Base-by-base conservation (phyloP, 2,888 invertebrate species). In the Meghimatium bilineatum region DNA sequence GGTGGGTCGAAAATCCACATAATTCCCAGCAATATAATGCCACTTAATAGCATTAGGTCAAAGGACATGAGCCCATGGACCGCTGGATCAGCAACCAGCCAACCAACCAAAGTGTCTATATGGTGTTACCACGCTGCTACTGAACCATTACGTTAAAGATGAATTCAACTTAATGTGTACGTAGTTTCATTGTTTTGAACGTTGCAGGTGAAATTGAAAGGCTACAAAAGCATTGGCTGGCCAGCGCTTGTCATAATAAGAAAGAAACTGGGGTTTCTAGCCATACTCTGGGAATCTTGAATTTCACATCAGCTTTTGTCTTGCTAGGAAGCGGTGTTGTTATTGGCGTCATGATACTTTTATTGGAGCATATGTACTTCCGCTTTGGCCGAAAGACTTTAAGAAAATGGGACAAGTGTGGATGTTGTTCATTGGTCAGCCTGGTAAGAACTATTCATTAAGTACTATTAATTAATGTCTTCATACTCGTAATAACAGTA, bases 231-330 rank as follows among this genome's bases (percentile, higher is more conserved):
- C 96, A 97, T 92, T 99, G 99, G 99, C 97, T 99, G 96, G 98
- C 98, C 0, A 98, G 99, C 60, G 97, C 97, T 2, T 99, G 98
- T 93, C 89, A 90, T 83, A 96, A 97, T 90, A 97, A 97, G 2
- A 97, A 97, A 87, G 97, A 97, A 93, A 90, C 90, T 66, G 91
- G 91, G 8, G 97, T 97, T 97, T 97, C 93, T 23, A 94, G 94
- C 86, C 93, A 94, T 79, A 94, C 94, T 20, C 90, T 95, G 71
- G 95, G 94, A 63, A 93, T 95, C 74, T 93, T 94, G 94, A 99
- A 99, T 95, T 99, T 99, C 94, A 96, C 99, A 93, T 98, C 98
- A 86, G 99, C 99, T 80, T 99, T 99, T 94, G 95, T 99, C 85
- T 95, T 99, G 87, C 95, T 99, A 81, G 97, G 98, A 95, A 97